Conservation (phyloP, 2,113 vertebrate genomes). For the Nymphicus hollandicus region DNA sequence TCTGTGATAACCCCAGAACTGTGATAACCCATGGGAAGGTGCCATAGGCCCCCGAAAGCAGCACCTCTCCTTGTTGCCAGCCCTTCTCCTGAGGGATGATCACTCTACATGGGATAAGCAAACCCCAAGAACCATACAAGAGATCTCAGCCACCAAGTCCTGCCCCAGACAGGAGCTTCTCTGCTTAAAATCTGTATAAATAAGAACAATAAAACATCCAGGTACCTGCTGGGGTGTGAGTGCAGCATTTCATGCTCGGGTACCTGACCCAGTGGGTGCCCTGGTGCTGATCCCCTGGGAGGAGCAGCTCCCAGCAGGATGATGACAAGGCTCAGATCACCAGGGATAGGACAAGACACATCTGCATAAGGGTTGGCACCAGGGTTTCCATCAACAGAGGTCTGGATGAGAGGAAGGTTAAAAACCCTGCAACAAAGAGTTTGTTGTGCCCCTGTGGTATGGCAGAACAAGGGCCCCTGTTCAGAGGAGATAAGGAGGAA, state of each 20-base stretch:
- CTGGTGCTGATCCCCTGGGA: background rate
- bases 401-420: background rate
- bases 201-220: background rate
- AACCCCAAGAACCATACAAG: background rate
- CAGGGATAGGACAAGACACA: background rate
- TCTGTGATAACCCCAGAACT: background rate
- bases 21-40: background rate
- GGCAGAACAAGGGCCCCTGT: background rate
- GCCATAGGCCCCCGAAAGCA: accelerated
- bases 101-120: background rate
- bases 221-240: background rate
- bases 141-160: background rate
- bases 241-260: accelerated
- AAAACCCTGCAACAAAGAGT: background rate
- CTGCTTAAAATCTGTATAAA: background rate
- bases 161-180: background rate
- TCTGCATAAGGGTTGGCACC: background rate
- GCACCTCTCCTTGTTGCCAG: background rate
- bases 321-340: background rate
- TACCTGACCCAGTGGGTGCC: background rate
- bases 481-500: background rate
- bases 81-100: background rate
- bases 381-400: background rate
- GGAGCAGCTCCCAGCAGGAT: accelerated
- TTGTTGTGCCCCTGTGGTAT: background rate